Conservation (phyloP, 2,113 vertebrate species). For the Paramisgurnus dabryanus region DNA sequence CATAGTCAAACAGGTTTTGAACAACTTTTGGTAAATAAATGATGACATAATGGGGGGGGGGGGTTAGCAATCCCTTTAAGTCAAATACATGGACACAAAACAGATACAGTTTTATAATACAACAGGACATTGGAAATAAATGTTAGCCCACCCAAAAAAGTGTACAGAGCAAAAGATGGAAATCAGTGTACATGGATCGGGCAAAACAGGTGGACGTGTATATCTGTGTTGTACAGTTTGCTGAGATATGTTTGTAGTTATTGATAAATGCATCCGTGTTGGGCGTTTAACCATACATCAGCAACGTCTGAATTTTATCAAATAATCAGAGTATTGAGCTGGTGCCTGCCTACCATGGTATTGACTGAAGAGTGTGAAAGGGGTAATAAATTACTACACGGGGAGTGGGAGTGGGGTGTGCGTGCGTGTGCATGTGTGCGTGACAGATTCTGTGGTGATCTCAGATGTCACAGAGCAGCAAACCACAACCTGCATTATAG, state of each 20-base stretch:
- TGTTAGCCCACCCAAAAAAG: background rate
- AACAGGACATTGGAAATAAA: too few species aligned
- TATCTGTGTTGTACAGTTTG: slow-evolving; percentile 13
- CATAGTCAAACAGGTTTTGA: too few species aligned
- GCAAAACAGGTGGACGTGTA: background rate
- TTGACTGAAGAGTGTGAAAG: slow-evolving; percentile 57
- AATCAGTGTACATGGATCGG: background rate
- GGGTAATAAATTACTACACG: slow-evolving; percentile 58
- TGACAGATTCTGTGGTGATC: slow-evolving; percentile 59
- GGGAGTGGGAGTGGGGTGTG: slow-evolving; percentile 17
- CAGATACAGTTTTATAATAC: too few species aligned
- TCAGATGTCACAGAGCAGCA: slow-evolving; percentile 75
- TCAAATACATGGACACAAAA: too few species aligned
- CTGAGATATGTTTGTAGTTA: background rate
- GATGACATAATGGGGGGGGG: too few species aligned
- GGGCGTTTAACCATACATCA: slow-evolving; percentile 50
- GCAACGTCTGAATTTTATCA: slow-evolving; percentile 53
- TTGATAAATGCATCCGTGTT: slow-evolving; percentile 15
- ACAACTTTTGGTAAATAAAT: too few species aligned
- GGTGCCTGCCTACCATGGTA: slow-evolving; percentile 47
- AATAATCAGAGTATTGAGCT: slow-evolving; percentile 59
- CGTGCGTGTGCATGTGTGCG: slow-evolving; percentile 26
- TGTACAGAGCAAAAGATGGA: background rate
- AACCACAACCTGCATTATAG: slow-evolving; percentile 88
- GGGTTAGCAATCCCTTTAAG: too few species aligned